A percentile compares a stretch with the other conserved stretches of the same genome.
These are phyloP conservation scores for Passerina amoena DNA, from an alignment of 2,113 vertebrate genomes.

Conservation along the genomic window DNA sequence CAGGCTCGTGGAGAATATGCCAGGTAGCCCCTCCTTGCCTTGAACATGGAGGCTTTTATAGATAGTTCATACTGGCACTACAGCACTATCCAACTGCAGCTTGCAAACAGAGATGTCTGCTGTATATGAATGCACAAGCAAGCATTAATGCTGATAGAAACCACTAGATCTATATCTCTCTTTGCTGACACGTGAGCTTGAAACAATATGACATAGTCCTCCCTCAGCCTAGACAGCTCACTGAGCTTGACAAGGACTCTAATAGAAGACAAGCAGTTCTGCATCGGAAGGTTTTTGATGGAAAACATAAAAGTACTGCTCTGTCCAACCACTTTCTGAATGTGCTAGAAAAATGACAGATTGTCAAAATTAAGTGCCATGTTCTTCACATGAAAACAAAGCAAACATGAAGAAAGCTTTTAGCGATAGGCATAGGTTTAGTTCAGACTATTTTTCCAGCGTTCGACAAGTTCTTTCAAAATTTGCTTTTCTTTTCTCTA, in stretches of 20 bases:
- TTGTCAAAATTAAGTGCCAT: slow-evolving; percentile 64
- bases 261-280: slow-evolving; percentile 58
- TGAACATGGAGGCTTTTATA: not conserved
- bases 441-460: not conserved
- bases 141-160: slow-evolving; percentile 33
- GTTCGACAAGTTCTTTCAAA: not conserved
- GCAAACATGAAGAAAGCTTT: slow-evolving; percentile 41
- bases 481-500: not conserved
- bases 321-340: slow-evolving; percentile 27
- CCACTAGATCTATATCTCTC: slow-evolving; percentile 11
- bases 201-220: slow-evolving; percentile 38
- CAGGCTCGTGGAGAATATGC: not conserved
- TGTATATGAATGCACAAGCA: not conserved
- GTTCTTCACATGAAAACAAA: slow-evolving; percentile 48
- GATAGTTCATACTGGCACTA: not conserved
- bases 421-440: not conserved
- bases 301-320: slow-evolving; percentile 54
- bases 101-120: slow-evolving; percentile 1
- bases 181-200: slow-evolving; percentile 23
- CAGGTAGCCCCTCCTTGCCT: not conserved
- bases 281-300: slow-evolving; percentile 65
- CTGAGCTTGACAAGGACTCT: slow-evolving; percentile 55
- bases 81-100: not conserved
- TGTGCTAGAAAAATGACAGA: slow-evolving; percentile 55
- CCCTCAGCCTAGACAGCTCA: slow-evolving; percentile 28